Base-by-base conservation (phyloP, 1,140 invertebrate genomes). In the Procambarus virginalis region DNA sequence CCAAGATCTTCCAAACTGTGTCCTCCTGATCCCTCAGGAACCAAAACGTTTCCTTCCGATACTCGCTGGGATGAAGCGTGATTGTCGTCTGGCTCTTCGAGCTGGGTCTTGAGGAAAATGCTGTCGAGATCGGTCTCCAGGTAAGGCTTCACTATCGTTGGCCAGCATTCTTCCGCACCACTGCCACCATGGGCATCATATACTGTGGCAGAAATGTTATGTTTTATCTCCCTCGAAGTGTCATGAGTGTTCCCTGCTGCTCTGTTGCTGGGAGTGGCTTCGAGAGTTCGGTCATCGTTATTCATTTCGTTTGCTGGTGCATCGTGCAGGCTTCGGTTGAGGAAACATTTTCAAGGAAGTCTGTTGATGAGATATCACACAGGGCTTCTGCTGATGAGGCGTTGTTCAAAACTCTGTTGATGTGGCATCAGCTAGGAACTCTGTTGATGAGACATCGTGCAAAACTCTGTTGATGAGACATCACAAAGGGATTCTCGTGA, bases 131-230 rank as follows among this genome's bases (percentile, higher is more conserved):
- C 76, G 2, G 84, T 86, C 73, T 86, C 84, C 6, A 86, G 75
- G n/a, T 86, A 86, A 45, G 84, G 84, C 34, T 86, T 86, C 22
- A 86, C 51, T 51, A 86, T 51, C 70, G 84, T 86, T 20, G 55
- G 70, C 51, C 8, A 55, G 2, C 12, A 8, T 55, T 1, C 12
- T 55, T 55, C 51, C 1, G 51, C 51, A 8, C 12, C 8, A 55
- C 8, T 8, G 12, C 51, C 12, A 6, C 14, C 77, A 4, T 20
- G 3, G 20, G 14, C 14, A 4, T 79, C 49, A 17, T 17, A 12
- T 8, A 12, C 45, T 78, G 12, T 58, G 4, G 64, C 64, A 17
- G 64, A 5, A 4, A 68, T 68, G 10, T 17, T 17, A 68, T 20
- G 10, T 17, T 68, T n/a, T 4, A 17, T 68, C 64, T 68, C 64